phyloP scores from a whole-genome alignment of 2,797 vertebrate species.

The Xiphorhynchus erythropygius region DNA sequence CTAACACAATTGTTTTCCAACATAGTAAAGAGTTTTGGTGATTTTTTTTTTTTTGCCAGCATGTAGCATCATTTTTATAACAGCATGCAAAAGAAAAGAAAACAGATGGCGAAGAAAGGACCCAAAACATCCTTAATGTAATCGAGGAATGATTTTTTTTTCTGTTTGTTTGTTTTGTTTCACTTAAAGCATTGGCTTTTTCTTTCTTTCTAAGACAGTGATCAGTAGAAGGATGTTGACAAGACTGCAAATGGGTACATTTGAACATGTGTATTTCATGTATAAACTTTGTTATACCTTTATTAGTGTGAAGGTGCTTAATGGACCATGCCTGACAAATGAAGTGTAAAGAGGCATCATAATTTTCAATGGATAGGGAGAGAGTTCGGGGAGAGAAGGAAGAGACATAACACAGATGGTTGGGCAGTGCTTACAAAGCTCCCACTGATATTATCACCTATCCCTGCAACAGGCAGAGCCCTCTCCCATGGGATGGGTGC shows the following conservation, averaged over 20 bases:
- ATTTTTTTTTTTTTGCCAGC: not conserved
- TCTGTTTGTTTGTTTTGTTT: not conserved
- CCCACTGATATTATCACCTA: not conserved
- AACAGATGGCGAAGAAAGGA: not conserved
- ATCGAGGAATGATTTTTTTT: accelerated
- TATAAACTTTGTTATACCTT: not conserved
- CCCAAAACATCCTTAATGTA: not conserved
- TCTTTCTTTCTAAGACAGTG: not conserved
- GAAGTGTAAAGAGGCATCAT: not conserved
- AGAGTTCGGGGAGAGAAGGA: not conserved
- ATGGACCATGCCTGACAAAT: not conserved
- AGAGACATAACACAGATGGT: accelerated
- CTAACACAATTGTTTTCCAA: not conserved
- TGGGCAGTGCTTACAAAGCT: not conserved
- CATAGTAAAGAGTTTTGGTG: not conserved
- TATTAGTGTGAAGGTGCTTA: not conserved
- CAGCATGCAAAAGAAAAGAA: not conserved
- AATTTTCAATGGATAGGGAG: not conserved
- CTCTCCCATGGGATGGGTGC: not conserved
- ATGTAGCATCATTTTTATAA: not conserved
- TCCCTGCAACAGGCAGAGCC: accelerated
- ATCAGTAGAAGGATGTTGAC: not conserved
- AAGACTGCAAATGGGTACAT: accelerated
- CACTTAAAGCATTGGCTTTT: not conserved
- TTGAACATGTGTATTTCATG: not conserved